Conservation (phyloP, 2,113 vertebrate genomes). For the Corvus cornix region DNA sequence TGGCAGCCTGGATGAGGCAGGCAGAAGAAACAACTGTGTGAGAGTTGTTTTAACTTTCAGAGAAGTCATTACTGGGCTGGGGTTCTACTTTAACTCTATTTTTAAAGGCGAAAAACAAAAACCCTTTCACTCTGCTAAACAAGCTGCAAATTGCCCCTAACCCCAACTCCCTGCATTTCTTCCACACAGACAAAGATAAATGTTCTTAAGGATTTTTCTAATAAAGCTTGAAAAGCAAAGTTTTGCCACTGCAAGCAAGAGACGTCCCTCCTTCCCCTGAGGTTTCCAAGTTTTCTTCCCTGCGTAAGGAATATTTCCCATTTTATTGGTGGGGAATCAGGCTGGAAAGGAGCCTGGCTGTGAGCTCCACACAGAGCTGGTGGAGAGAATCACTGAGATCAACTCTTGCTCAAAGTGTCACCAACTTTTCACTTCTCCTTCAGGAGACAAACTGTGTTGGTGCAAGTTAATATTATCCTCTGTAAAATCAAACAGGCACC, state of each 20-base stretch:
- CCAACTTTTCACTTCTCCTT: neutral
- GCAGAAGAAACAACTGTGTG: neutral
- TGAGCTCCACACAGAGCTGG: neutral
- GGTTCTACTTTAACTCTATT: neutral
- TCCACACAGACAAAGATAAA: neutral
- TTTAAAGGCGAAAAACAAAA: neutral
- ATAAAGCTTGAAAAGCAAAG: neutral
- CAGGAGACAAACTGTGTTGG: neutral
- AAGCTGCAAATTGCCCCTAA: neutral
- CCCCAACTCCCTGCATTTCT: neutral
- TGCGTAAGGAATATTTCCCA: neutral
- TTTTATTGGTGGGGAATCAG: neutral
- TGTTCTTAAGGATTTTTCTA: neutral
- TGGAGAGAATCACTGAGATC: neutral
- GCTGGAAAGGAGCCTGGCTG: neutral
- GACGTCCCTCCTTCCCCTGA: neutral
- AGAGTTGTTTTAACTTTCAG: slow-evolving; percentile 21
- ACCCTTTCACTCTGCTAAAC: neutral
- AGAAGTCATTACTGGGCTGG: neutral
- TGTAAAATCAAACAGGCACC: neutral
- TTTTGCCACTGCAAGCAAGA: neutral
- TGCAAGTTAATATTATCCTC: neutral
- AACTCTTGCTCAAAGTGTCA: neutral
- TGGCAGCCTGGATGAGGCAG: neutral
- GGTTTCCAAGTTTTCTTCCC: neutral